These are phyloP conservation scores for Kryptolebias marmoratus DNA, from an alignment of 2,113 vertebrate genomes.

Conservation along the genomic window DNA sequence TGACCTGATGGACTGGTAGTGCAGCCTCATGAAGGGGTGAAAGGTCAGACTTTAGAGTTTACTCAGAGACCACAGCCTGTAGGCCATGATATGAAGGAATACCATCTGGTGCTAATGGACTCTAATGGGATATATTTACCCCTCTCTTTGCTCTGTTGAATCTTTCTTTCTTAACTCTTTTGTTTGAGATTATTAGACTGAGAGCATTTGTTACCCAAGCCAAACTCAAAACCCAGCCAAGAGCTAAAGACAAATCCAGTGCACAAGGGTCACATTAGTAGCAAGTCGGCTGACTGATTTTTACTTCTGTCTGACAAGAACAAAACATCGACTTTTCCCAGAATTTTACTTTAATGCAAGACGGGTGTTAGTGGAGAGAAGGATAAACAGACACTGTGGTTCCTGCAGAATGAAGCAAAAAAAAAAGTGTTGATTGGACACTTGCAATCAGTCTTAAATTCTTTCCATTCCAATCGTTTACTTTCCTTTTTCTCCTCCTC, in stretches of 20 bases:
- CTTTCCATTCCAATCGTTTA: not conserved
- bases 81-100: not conserved
- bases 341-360: not conserved
- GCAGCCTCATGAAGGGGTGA: conserved; percentile 26
- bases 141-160: not conserved
- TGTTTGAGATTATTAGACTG: not conserved
- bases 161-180: not conserved
- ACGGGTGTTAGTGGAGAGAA: not conserved
- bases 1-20: conserved; percentile 14
- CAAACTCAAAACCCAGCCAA: not conserved
- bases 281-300: not conserved
- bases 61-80: conserved; percentile 13
- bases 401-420: not conserved
- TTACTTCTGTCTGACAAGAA: not conserved
- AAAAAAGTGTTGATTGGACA: not conserved
- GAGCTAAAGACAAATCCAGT: not conserved
- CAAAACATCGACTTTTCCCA: not conserved
- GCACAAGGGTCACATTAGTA: not conserved
- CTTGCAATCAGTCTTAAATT: conserved; percentile 2
- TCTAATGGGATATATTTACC: not conserved
- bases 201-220: not conserved
- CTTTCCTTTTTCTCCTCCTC: conserved; percentile 4
- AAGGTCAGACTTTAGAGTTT: conserved; percentile 22
- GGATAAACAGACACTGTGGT: no score
- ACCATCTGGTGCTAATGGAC: not conserved